A percentile compares a stretch with the other conserved stretches of the same genome.
phyloP scores from a whole-genome alignment of 2,113 vertebrate genomes.

The Clarias batrachus region DNA sequence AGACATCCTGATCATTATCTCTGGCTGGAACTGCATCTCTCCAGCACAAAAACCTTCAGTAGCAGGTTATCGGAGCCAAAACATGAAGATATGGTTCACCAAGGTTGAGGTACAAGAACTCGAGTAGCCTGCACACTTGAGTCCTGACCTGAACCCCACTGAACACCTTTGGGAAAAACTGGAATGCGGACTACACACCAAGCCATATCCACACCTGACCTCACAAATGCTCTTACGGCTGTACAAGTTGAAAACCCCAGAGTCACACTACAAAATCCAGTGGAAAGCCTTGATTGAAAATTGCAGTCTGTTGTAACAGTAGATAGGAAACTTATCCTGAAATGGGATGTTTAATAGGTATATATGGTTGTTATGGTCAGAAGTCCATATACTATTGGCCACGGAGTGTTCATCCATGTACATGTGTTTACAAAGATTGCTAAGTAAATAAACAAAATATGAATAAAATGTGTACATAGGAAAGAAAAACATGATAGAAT shows the following conservation, averaged over 20 bases:
- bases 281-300: not conserved
- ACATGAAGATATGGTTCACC: not conserved
- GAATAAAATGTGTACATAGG: not conserved
- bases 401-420: not conserved
- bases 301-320: not conserved
- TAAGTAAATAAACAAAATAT: not conserved
- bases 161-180: conserved; percentile 1
- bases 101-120: not conserved
- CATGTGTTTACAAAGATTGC: no score
- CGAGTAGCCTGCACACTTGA: not conserved
- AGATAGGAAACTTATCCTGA: not conserved
- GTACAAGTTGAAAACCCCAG: not conserved
- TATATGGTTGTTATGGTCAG: not conserved
- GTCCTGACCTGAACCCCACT: not conserved
- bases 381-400: not conserved
- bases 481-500: conserved; percentile 26
- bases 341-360: not conserved
- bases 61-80: not conserved
- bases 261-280: not conserved
- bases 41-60: not conserved
- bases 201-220: not conserved
- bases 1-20: not conserved
- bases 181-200: not conserved
- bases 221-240: not conserved
- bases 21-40: not conserved